Base-by-base conservation (phyloP, 2,797 vertebrate genomes). In the Onychomys torridus region DNA sequence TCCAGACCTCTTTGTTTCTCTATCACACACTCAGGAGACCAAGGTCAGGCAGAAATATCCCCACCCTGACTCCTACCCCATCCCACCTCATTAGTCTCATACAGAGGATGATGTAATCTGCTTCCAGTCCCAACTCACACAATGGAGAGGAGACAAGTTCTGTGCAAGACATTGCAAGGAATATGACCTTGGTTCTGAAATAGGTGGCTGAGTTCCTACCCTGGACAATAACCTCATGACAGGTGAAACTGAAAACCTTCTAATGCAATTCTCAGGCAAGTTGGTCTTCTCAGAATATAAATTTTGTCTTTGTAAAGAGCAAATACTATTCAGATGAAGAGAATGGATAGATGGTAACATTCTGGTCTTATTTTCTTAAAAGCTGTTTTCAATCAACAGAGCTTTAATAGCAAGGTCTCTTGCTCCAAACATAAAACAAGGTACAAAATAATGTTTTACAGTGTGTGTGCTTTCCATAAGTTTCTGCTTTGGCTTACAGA, bases 351-450 rank as follows among this genome's bases (percentile, higher is more conserved):
- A 90, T 90, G 43, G 14, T 52, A 95, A 94, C 59, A 94, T 84
- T 91, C 52, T 49, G 12, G 19, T 76, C 57, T 83, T 91, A 7
- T 61, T 93, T 77, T 91, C 65, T 91, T 57, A 69, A 83, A 93
- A 57, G 49, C 57, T 71, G 16, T 89, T 63, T 75, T 94, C 4
- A 93, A 81, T 32, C 71, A 40, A 67, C 43, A 57, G 25, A 86
- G 34, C 67, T 91, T 88, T 37, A 52, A 32, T 75, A 46, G 82
- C 82, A 84, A 95, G 69, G 16, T 52, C 11, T 82, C 90, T 95
- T 85, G 34, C 61, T 85, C 76, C 34, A 93, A 52, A 83, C 46
- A 79, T 57, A 90, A 96, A 95, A 92, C 9, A 61, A 93, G 29
- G 32, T 57, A 55, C 25, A 90, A 89, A 93, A 77, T 86, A 93